A percentile compares a stretch with the other conserved stretches of the same genome.
phyloP scores from a whole-genome alignment of 2,113 vertebrate species.

The Synchiropus splendidus region DNA sequence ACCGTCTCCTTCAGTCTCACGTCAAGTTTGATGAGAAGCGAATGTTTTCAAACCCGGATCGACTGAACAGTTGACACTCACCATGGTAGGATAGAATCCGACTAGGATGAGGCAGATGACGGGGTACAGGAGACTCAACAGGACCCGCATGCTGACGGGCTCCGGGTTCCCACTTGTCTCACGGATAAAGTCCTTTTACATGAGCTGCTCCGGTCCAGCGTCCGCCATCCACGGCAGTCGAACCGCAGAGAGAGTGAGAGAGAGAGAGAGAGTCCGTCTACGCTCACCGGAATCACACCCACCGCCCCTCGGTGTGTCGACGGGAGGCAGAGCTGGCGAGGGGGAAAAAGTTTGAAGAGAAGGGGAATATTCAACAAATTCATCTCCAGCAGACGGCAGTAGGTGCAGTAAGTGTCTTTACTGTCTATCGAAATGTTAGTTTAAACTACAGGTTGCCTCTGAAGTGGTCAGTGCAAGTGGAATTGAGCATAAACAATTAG shows the following conservation, averaged over 20 bases:
- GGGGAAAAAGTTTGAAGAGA: slow-evolving; percentile 37
- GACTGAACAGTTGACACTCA: slow-evolving; percentile 52
- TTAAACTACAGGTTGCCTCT: no score
- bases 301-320: slow-evolving; percentile 15
- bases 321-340: slow-evolving; percentile 15
- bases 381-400: slow-evolving; percentile 31
- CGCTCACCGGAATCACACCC: slow-evolving; percentile 43
- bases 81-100: slow-evolving; percentile 82
- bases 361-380: slow-evolving; percentile 21
- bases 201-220: slow-evolving; percentile 12
- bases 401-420: slow-evolving; percentile 15
- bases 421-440: no score
- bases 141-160: slow-evolving; percentile 78
- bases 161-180: slow-evolving; percentile 57
- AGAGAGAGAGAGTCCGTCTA: slow-evolving; percentile 18
- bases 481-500: no score
- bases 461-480: no score
- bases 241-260: slow-evolving; percentile 22
- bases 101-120: slow-evolving; percentile 74
- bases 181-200: slow-evolving; percentile 37
- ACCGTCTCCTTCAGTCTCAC: no score
- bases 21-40: no score
- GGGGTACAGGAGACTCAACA: slow-evolving; percentile 70
- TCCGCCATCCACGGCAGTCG: slow-evolving; percentile 10
- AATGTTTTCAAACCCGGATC: no score